Evolutionary conservation across 2,888 invertebrate species (phyloP), one percentile per base, ranked within the genome.

Genomic region (Trichopria drosophilae): DNA sequence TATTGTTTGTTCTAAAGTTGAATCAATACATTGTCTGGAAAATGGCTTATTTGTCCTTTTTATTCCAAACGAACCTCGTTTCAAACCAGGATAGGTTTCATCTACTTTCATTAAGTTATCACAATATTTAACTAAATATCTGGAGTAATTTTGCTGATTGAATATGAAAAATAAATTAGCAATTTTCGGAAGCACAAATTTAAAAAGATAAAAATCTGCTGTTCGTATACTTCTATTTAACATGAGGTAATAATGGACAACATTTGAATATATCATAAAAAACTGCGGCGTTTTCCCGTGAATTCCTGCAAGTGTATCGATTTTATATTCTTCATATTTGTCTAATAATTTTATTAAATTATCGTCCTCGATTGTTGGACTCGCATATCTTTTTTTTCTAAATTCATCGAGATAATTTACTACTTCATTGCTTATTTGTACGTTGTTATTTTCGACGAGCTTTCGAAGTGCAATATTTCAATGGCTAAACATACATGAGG

Each of bases 141-240:
- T 60, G 37, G 70, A 60, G 60, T 74, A 72, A 44, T 72, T 73
- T 46, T 43, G 67, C 18, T 72, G 69, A 54, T 72, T 70, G 24
- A 58, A 62, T 3, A 50, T 49, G 41, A 72, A 71, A 60, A 71
- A 72, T 16, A 71, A 46, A 57, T 65, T 63, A 1, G 58, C 53
- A 2, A 73, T 69, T 56, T 67, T 66, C 3, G 59, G 53, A 29
- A 72, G 49, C 32, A 60, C 47, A 13, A 57, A 59, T 53, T 57
- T 54, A 36, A 57, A 69, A 32, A 64, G 46, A 24, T 65, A 46
- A 36, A 70, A 63, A 57, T 73, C 59, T 9, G 60, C 58, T n/a
- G 57, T 64, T 18, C 70, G 43, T 37, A 71, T 63, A 35, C 69
- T 69, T 40, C 60, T 55, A 13, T 52, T 54, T n/a, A 72, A 53